Percentiles rank a stretch among this genome's conserved stretches.
These are phyloP conservation scores for Oxyteleia sp. DNA, from an alignment of 2,888 invertebrate genomes.

Conservation along the genomic window DNA sequence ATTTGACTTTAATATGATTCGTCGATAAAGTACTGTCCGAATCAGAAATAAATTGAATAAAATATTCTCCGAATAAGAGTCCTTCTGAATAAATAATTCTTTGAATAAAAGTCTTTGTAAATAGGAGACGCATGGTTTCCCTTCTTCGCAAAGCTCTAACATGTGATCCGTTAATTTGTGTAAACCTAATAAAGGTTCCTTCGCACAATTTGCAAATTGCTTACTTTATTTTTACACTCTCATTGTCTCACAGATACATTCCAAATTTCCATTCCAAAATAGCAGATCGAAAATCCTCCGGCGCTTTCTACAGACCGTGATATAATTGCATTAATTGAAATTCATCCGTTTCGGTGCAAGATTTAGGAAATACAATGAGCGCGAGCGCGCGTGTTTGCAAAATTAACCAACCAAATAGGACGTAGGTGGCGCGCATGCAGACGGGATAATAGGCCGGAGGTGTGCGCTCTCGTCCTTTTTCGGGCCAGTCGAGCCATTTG, in stretches of 20 bases:
- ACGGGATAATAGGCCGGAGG: constrained; percentile 62
- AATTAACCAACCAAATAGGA: constrained; percentile 65
- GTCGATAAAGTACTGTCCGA: too few species aligned
- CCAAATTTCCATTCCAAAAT: background rate
- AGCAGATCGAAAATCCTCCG: background rate
- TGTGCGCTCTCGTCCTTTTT: constrained; percentile 43
- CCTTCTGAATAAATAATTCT: too few species aligned
- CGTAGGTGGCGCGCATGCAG: constrained; percentile 45
- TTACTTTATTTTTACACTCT: background rate
- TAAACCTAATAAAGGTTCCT: too few species aligned
- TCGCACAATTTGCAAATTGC: too few species aligned
- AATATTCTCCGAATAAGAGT: too few species aligned
- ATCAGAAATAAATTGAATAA: too few species aligned
- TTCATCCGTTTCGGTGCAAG: constrained; percentile 42
- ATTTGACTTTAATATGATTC: too few species aligned
- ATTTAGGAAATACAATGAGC: constrained; percentile 38
- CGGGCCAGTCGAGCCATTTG: constrained; percentile 59
- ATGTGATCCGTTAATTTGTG: too few species aligned
- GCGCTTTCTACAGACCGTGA: background rate
- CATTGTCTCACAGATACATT: background rate
- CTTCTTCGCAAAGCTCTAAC: too few species aligned
- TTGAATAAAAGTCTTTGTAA: too few species aligned
- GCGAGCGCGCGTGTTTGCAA: constrained; percentile 45
- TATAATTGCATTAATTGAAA: constrained; percentile 57
- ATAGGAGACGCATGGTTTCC: too few species aligned